These are phyloP conservation scores for Lamprotornis superbus DNA, from an alignment of 2,113 vertebrate genomes.

Conservation along the genomic window DNA sequence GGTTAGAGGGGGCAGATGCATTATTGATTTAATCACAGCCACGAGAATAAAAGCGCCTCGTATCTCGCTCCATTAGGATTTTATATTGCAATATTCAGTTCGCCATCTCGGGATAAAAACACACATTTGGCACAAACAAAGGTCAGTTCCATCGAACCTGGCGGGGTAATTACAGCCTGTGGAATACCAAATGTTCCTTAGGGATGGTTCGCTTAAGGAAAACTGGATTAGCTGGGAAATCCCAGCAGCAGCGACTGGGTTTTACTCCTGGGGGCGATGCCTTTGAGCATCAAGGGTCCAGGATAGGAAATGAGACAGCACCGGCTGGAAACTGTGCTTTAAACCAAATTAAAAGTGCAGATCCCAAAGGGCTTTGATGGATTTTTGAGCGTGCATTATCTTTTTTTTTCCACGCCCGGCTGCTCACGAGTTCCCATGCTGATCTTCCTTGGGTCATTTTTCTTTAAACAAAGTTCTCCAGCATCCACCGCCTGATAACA, in stretches of 20 bases:
- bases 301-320: background rate
- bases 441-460: background rate
- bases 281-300: background rate
- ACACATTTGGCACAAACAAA: background rate
- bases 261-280: background rate
- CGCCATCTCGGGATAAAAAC: background rate
- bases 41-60: background rate
- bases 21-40: background rate
- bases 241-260: background rate
- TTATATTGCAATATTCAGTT: background rate
- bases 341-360: background rate
- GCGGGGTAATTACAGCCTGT: background rate
- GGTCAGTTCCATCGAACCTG: background rate
- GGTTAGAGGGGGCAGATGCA: background rate
- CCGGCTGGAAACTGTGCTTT: background rate
- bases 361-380: accelerated
- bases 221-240: background rate
- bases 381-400: accelerated
- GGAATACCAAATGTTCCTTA: background rate
- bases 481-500: accelerated
- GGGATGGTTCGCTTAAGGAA: background rate
- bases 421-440: background rate
- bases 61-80: background rate
- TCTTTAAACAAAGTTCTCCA: background rate
- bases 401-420: accelerated